A percentile compares a stretch with the other conserved stretches of the same genome.
These are phyloP conservation scores for Phortica okadai DNA, from an alignment of 2,888 invertebrate species.

Conservation along the genomic window DNA sequence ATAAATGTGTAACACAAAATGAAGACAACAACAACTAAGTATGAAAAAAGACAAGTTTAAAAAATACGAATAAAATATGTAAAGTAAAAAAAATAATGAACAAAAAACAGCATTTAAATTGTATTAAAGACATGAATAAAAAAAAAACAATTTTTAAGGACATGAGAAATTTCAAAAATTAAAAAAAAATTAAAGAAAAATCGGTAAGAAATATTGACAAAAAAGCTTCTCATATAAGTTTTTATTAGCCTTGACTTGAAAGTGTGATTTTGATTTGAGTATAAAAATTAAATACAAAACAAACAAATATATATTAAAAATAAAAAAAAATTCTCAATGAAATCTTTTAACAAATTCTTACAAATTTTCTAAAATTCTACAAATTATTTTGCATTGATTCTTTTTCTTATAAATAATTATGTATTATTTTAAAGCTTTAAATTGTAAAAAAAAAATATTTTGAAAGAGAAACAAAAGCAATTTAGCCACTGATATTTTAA, in stretches of 20 bases:
- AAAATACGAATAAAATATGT: conserved; percentile 7
- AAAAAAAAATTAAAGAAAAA: neutral
- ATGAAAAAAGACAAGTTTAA: neutral
- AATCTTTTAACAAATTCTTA: neutral
- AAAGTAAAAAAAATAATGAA: neutral
- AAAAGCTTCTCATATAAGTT: conserved; percentile 32
- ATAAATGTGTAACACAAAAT: neutral
- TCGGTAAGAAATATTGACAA: neutral
- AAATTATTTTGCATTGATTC: neutral
- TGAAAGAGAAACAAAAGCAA: conserved; percentile 25
- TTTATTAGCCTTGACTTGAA: neutral
- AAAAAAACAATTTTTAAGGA: conserved; percentile 1
- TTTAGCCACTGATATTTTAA: conserved; percentile 59
- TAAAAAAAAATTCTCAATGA: neutral
- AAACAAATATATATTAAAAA: neutral
- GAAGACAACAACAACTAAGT: neutral
- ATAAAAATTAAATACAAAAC: neutral
- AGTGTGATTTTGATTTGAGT: conserved; percentile 1
- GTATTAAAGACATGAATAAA: conserved; percentile 2
- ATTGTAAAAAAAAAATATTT: conserved; percentile 36
- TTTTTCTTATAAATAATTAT: conserved; percentile 17
- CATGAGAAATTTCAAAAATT: neutral
- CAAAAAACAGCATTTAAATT: conserved; percentile 17
- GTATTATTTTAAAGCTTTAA: conserved; percentile 69
- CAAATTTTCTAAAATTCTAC: neutral